Base-by-base conservation (phyloP, 1,140 invertebrate genomes). In the Drosophila tropicalis region DNA sequence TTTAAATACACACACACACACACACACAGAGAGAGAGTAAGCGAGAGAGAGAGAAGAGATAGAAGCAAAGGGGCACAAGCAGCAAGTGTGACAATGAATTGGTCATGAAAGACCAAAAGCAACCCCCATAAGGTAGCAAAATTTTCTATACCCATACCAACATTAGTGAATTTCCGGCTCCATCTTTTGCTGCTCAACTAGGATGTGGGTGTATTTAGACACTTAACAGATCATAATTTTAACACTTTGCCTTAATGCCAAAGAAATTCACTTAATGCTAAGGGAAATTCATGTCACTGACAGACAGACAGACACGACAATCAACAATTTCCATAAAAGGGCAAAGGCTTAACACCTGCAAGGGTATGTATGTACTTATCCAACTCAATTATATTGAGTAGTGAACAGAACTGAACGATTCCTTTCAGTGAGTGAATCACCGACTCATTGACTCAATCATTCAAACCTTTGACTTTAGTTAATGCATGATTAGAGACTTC, bases 191-290 rank as follows among this genome's bases (percentile, higher is more conserved):
- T 12, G 5, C 36, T 39, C 2, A 5, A 29, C 36, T 40, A 57
- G 54, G 39, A 10, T 60, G 64, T 58, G 67, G 67, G 71, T 66
- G 84, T 87, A 87, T 87, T 87, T 87, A 87, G 83, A 87, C 83
- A 87, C 83, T 87, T 87, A 83, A 79, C 84, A 79, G 83, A 83
- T 87, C 83, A 87, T 87, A 87, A 87, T 87, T 87, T 89, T 70
- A 87, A 87, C 83, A 87, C 83, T 89, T 87, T 79, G 65, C 71
- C 74, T 69, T 76, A 86, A 81, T 82, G 80, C 75, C 80, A 67
- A 25, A 19, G 68, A 62, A 51, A 76, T 67, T 64, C 32, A 58
- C 56, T 36, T 25, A 25, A 32, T 39, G 36, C 36, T 13, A 5
- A 12, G 36, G 36, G 36, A 13, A 39, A 39, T 3, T 10, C 34